phyloP scores from a whole-genome alignment of 2,797 vertebrate species.

The Manis javanica region DNA sequence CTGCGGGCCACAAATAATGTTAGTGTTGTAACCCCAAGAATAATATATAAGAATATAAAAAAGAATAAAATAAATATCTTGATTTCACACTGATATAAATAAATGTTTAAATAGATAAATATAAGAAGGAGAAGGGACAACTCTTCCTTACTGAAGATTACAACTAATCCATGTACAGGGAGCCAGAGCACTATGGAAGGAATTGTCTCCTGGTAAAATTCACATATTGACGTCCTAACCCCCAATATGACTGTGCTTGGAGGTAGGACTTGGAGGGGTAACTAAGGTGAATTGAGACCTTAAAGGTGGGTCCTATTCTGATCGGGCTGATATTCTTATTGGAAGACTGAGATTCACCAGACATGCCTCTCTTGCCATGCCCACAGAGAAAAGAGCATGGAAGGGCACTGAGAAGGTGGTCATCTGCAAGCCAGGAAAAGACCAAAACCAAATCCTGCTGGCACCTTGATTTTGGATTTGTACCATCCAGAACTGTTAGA shows the following conservation, averaged over 20 bases:
- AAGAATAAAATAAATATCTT: background rate
- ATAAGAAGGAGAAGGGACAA: background rate
- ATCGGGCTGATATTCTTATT: background rate
- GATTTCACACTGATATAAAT: background rate
- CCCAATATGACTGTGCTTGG: background rate
- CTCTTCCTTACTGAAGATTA: background rate
- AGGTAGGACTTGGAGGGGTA: background rate
- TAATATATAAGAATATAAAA: background rate
- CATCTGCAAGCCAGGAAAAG: too few relatives aligned
- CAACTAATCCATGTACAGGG: background rate
- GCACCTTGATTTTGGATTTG: background rate
- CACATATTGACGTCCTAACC: too few relatives aligned
- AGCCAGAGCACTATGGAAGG: background rate
- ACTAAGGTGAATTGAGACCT: background rate
- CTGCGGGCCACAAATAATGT: background rate
- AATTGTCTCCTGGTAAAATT: background rate
- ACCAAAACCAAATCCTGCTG: background rate
- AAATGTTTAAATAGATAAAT: background rate
- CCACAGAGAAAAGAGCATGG: background rate
- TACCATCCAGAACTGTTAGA: background rate
- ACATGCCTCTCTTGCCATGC: background rate
- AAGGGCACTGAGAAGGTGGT: background rate
- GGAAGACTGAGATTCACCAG: background rate
- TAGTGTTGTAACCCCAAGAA: background rate
- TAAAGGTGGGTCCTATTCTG: background rate